phyloP scores from a whole-genome alignment of 2,888 invertebrate genomes.

The Operophtera brumata region DNA sequence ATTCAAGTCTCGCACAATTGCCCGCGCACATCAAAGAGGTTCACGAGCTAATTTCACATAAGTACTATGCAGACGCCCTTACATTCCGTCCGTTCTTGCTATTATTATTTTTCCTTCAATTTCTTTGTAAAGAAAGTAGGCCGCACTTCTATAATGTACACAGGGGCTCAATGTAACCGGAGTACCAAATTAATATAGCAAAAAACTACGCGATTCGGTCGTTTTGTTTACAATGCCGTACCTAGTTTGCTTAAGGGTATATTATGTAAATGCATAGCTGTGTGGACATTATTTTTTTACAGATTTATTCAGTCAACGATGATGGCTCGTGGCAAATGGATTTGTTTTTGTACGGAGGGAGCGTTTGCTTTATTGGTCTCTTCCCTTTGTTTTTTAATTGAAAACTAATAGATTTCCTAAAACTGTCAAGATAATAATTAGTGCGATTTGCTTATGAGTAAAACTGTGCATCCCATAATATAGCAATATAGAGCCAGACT shows the following conservation, averaged over 20 bases:
- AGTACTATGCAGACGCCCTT: conserved; percentile 73
- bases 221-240: conserved; percentile 65
- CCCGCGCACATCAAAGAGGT: conserved; percentile 72
- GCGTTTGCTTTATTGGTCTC: conserved; percentile 35
- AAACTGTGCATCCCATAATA: too few relatives aligned
- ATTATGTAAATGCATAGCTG: conserved; percentile 73
- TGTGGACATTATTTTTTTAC: conserved; percentile 63
- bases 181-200: conserved; percentile 76
- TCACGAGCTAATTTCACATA: conserved; percentile 77
- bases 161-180: conserved; percentile 68
- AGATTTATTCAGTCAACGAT: conserved; percentile 54
- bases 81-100: conserved; percentile 51
- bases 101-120: conserved; percentile 73
- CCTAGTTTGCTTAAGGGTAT: conserved; percentile 72
- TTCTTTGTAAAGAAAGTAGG: conserved; percentile 70
- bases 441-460: too few relatives aligned
- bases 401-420: neutral
- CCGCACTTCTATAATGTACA: conserved; percentile 57
- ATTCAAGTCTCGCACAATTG: conserved; percentile 66
- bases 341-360: conserved; percentile 43
- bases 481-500: too few relatives aligned
- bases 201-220: conserved; percentile 69
- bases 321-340: conserved; percentile 73
- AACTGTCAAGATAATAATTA: neutral
- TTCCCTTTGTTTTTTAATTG: conserved; percentile 29